phyloP scores from a whole-genome alignment of 2,113 vertebrate species.

The Takifugu flavidus region DNA sequence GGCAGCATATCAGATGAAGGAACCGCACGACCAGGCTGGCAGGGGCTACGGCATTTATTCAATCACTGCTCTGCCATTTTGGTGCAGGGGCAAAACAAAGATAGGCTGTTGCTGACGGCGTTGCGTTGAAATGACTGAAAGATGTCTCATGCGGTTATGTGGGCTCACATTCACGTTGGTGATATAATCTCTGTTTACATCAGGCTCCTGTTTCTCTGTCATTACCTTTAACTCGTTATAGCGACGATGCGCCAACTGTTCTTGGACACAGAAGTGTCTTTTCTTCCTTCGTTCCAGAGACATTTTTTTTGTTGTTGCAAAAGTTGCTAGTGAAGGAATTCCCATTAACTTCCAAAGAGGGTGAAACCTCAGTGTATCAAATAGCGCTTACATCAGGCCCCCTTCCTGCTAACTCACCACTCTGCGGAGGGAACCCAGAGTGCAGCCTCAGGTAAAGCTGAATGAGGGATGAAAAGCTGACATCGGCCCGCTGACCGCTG shows the following conservation, averaged over 20 bases:
- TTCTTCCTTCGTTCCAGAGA: slow-evolving; percentile 20
- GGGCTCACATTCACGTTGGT: slow-evolving; percentile 44
- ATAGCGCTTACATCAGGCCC: slow-evolving; percentile 67
- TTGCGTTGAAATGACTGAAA: slow-evolving; percentile 51
- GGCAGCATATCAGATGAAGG: slow-evolving; percentile 57
- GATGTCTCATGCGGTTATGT: slow-evolving; percentile 43
- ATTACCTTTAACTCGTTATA: slow-evolving; percentile 53
- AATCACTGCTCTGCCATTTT: slow-evolving; percentile 42
- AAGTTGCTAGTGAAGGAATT: slow-evolving; percentile 53
- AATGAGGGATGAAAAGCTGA: slow-evolving; percentile 54
- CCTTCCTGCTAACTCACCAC: slow-evolving; percentile 61
- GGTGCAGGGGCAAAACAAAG: slow-evolving; percentile 50
- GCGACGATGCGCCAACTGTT: slow-evolving; percentile 54
- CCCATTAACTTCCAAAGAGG: slow-evolving; percentile 56
- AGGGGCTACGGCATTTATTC: slow-evolving; percentile 36
- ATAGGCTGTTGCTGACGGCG: slow-evolving; percentile 53
- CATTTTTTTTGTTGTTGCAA: slow-evolving; percentile 27
- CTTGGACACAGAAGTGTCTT: slow-evolving; percentile 41
- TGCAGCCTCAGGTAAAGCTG: slow-evolving; percentile 61
- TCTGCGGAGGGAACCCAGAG: slow-evolving; percentile 58
- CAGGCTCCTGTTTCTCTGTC: slow-evolving; percentile 55
- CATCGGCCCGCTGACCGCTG: slow-evolving; percentile 33
- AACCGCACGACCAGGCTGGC: slow-evolving; percentile 50
- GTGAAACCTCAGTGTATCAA: slow-evolving; percentile 71
- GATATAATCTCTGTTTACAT: slow-evolving; percentile 68